Conservation (phyloP, 2,113 vertebrate species). For the Chitala chitala region DNA sequence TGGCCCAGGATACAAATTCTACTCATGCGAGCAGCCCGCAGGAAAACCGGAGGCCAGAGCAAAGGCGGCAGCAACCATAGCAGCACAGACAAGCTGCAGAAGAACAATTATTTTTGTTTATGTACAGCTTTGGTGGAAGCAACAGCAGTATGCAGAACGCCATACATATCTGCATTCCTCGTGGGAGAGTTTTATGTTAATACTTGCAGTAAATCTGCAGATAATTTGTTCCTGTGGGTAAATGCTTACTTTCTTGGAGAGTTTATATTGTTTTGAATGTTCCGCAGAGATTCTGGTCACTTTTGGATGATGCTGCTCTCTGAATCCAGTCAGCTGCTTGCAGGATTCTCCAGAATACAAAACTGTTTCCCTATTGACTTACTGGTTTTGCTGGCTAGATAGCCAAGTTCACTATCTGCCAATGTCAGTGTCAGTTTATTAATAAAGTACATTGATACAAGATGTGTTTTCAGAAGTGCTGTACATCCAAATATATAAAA, state of each 20-base stretch:
- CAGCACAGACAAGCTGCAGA: too few relatives aligned
- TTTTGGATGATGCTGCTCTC: not conserved
- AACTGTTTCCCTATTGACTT: not conserved
- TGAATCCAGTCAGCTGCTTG: not conserved
- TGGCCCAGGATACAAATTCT: not conserved
- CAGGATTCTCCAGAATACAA: not conserved
- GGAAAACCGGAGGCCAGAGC: too few relatives aligned
- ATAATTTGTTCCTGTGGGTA: not conserved
- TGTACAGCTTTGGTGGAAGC: not conserved
- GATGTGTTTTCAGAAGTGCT: too few relatives aligned
- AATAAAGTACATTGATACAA: too few relatives aligned
- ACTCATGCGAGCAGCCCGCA: too few relatives aligned
- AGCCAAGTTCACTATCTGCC: too few relatives aligned
- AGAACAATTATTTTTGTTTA: not conserved
- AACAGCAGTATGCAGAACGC: not conserved
- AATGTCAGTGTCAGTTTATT: too few relatives aligned
- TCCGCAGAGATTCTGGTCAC: not conserved
- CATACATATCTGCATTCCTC: not conserved
- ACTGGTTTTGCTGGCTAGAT: not conserved
- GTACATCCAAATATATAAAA: too few relatives aligned
- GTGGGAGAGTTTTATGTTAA: not conserved
- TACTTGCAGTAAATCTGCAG: not conserved
- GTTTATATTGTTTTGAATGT: not conserved
- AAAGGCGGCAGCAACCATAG: too few relatives aligned
- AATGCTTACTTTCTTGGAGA: not conserved